A percentile compares a stretch with the other conserved stretches of the same genome.
Conservation (phyloP, 2,797 vertebrate genomes). For the Epinephelus malabaricus region DNA sequence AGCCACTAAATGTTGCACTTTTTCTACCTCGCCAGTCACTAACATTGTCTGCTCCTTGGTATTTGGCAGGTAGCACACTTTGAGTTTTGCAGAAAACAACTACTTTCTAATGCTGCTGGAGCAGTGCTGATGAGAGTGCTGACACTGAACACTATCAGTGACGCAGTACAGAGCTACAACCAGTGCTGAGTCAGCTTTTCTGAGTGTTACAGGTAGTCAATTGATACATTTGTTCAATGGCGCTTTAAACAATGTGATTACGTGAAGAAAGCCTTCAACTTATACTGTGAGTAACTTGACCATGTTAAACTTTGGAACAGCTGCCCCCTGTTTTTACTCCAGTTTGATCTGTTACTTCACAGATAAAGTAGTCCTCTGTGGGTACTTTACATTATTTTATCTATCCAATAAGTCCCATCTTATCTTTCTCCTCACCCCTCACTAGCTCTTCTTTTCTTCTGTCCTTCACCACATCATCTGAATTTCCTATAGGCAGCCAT, state of each 20-base stretch:
- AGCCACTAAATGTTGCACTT: not conserved
- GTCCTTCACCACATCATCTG: conserved; percentile 43
- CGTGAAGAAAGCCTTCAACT: no score
- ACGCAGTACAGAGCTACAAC: no score
- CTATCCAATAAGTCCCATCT: conserved; percentile 24
- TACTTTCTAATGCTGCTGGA: not conserved
- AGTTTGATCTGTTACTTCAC: not conserved
- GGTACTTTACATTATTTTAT: conserved; percentile 34
- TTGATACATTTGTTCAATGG: no score
- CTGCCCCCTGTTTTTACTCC: no score
- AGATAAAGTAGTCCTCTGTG: not conserved
- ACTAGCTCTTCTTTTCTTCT: conserved; percentile 21
- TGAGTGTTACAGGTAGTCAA: no score
- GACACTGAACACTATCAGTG: not conserved
- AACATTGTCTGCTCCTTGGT: no score
- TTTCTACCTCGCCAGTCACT: not conserved
- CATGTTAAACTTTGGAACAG: no score
- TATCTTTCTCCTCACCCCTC: conserved; percentile 30
- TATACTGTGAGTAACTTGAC: no score
- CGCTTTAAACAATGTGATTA: no score
- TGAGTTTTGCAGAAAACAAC: not conserved
- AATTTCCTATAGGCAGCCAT: conserved; percentile 55
- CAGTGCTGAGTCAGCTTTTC: no score
- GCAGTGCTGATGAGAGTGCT: not conserved
- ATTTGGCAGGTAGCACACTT: no score